phyloP scores from a whole-genome alignment of 2,113 vertebrate genomes.

The Hyla sarda region DNA sequence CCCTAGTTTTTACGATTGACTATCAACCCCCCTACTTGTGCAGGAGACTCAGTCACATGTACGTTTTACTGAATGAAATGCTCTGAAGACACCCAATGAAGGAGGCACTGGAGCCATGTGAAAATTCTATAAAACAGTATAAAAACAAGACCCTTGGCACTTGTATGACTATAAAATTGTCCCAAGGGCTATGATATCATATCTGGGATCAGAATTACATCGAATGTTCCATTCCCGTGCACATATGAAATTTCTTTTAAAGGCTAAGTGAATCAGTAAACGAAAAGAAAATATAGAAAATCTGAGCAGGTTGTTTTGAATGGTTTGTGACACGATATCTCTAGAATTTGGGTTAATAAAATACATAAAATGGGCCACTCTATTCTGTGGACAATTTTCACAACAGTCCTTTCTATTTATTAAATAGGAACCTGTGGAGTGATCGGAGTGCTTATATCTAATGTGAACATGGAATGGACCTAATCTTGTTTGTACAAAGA shows the following conservation, averaged over 20 bases:
- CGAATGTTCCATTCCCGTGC: slow-evolving; percentile 31
- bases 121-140: slow-evolving; percentile 43
- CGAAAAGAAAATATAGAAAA: slow-evolving; percentile 11
- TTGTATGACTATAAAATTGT: slow-evolving; percentile 33
- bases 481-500: slow-evolving; percentile 42
- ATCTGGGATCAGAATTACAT: neutral
- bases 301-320: slow-evolving; percentile 9
- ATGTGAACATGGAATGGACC: slow-evolving; percentile 43
- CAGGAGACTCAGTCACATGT: neutral
- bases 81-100: slow-evolving; percentile 27
- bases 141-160: slow-evolving; percentile 44
- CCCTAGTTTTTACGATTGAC: neutral
- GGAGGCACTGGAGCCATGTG: slow-evolving; percentile 42
- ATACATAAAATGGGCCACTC: slow-evolving; percentile 1
- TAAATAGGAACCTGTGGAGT: slow-evolving; percentile 17
- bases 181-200: slow-evolving; percentile 23
- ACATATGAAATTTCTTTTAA: slow-evolving; percentile 35
- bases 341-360: neutral
- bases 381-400: slow-evolving; percentile 21
- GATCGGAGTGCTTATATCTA: slow-evolving; percentile 45
- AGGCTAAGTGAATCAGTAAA: slow-evolving; percentile 50
- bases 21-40: neutral
- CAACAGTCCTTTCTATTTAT: slow-evolving; percentile 13
- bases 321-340: neutral
- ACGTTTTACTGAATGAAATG: slow-evolving; percentile 21